Base-by-base conservation (phyloP, 2,888 invertebrate genomes). In the Aleiodes testaceus region DNA sequence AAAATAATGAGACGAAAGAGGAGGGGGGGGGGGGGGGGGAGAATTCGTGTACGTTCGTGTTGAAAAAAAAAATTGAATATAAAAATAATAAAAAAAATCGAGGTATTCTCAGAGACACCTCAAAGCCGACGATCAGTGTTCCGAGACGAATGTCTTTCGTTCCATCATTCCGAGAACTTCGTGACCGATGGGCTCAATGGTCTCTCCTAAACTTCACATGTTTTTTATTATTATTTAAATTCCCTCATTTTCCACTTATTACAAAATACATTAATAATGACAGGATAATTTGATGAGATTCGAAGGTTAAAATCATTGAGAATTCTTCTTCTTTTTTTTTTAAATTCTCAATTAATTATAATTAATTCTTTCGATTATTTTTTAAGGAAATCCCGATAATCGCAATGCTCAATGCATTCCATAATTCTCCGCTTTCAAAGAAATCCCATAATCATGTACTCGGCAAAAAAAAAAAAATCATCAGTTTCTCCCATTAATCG, bases 141-240 rank as follows among this genome's bases (percentile, higher is more conserved):
- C 77, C 80, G 81, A 80, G 81, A 80, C 82, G 82, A 82, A 83
- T 79, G 81, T 77, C 79, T 81, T 81, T 79, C 79, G 79, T 79
- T 79, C 79, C 79, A 76, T 79, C 77, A 76, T 65, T 67, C 70
- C 44, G 42, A 61, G 63, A 70, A 72, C 74, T 61, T 76, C 66
- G 72, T 71, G 66, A 52, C 65, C 75, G 67, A 72, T 74, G 75
- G 69, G 68, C 71, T 72, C 70, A 72, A 70, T 45, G 45, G 22
- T 45, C 44, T 63, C 22, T 12, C 20, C n/a, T 45, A 44, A 44
- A 22, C 22, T 30, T 5, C 22, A 26, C 26, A 2, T 22, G 30
- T 63, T 20, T 22, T 47, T 47, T n/a, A n/a, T n/a, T n/a, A n/a
- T n/a, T n/a, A 26, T 26, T 26, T 26, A 26, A 26, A n/a, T 2